Base-by-base conservation (phyloP, 2,113 vertebrate species). In the Tautogolabrus adspersus region DNA sequence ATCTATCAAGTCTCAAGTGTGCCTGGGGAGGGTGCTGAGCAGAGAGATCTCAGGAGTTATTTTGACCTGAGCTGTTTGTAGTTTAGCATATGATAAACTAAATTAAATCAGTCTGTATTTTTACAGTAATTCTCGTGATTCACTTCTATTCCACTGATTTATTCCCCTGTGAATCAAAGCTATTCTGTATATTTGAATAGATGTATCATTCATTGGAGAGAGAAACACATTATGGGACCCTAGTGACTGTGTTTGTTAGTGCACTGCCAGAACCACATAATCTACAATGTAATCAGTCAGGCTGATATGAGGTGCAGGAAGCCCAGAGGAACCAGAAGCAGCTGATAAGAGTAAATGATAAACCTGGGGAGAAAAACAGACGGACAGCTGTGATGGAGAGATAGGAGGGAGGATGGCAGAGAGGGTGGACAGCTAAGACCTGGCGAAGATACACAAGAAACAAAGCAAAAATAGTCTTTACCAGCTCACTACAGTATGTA, bases 1-100 rank as follows among this genome's bases (percentile, higher is more conserved):
- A 88, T 87, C 84, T 78, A 90, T 91, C 85, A 92, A 74, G 61
- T 85, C 69, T 83, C 86, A 83, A 91, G 88, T 82, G 73, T 73
- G 59, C 52, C 75, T 56, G 63, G n/a, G 72, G 74, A 72, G 73
- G 77, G 59, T 57, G 46, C 61, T 22, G 71, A 79, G 67, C 70
- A 51, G 46, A 83, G 51, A 64, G 75, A 63, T 63, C 74, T 78
- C 51, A 21, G 3, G 55, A 87, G 82, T 85, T 84, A 66, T 74
- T 84, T 66, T 77, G 83, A 90, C 79, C 81, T 34, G 58, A 67
- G 66, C 69, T 38, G 15, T 42, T 71, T 73, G 62, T 61, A 34
- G 73, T 76, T 82, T 83, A 57, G 70, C 1, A 3, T 37, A 59
- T 68, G 64, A 75, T 61, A 49, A 49, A 44, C 18, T 4, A 57